Evolutionary conservation across 2,797 vertebrate genomes (phyloP), one percentile per base, ranked within the genome.

Genomic region (Zalophus californianus): DNA sequence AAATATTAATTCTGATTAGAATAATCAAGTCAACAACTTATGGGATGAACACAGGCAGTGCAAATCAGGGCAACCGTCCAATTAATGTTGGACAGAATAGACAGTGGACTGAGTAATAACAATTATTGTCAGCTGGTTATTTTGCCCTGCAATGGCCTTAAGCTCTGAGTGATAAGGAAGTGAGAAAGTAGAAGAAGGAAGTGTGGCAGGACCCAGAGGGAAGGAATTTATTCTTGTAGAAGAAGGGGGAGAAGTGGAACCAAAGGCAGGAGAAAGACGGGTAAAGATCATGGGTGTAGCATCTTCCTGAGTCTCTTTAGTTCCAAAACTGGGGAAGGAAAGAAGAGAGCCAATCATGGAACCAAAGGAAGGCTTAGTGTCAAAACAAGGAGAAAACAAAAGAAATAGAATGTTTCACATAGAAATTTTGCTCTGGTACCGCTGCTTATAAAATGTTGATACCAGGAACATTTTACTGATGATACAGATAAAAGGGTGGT

Each of bases 111-210:
- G 78, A 95, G 58, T 64, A 89, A 88, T 68, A 60, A 79, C 64
- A 92, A 29, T 58, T 86, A 16, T 93, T 80, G 72, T 38, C 92
- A 91, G 56, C 64, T 68, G 73, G 23, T 72, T 91, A 16, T 91
- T 94, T 94, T 80, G 82, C 58, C 72, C 32, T 68, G 18, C 6
- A 41, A 9, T 60, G 35, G 11, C 72, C 32, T 94, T 89, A 44
- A 27, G 25, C 21, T 58, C 73, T 83, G 89, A 84, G 50, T 16
- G 50, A 83, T 32, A 56, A 92, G 96, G 97, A 98, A 97, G 95
- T 93, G 93, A 97, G 60, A 94, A 75, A 44, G 50, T 48, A 91
- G 84, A 96, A 93, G 82, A 90, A 97, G 96, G 93, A 97, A 97
- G 50, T 94, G n/a, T 62, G 62, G 80, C 48, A 72, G 38, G 44